phyloP scores from a whole-genome alignment of 2,797 vertebrate species.

The Siniperca scherzeri region DNA sequence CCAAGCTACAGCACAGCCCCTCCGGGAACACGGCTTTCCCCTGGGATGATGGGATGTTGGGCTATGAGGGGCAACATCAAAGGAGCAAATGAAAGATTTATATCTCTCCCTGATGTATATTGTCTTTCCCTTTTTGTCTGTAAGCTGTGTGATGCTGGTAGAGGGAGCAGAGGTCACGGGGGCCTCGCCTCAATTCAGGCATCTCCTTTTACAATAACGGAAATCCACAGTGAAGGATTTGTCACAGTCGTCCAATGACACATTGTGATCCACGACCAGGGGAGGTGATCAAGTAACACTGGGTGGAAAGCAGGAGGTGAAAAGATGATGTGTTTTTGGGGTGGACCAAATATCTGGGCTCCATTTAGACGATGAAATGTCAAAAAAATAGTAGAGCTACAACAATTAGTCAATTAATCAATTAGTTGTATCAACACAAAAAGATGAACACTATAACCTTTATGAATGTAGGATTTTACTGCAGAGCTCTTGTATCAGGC shows the following conservation, averaged over 20 bases:
- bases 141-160: slow-evolving; percentile 58
- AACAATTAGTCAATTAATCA: neutral
- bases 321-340: neutral
- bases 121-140: slow-evolving; percentile 49
- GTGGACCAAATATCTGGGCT: neutral
- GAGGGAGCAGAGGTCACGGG: slow-evolving; percentile 62
- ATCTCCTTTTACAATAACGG: slow-evolving; percentile 64
- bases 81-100: slow-evolving; percentile 74
- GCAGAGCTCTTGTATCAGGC: neutral
- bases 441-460: neutral
- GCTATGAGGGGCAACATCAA: slow-evolving; percentile 55
- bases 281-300: slow-evolving; percentile 22
- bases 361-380: neutral
- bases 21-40: slow-evolving; percentile 63
- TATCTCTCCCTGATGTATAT: slow-evolving; percentile 61
- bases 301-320: slow-evolving; percentile 25
- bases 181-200: slow-evolving; percentile 42
- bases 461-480: neutral
- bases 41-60: slow-evolving; percentile 63
- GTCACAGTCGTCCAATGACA: slow-evolving; percentile 44
- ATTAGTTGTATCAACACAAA: neutral
- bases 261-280: slow-evolving; percentile 6
- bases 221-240: slow-evolving; percentile 62
- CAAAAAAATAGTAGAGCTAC: neutral
- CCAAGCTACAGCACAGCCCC: slow-evolving; percentile 66